Evolutionary conservation across 2,113 vertebrate genomes (phyloP).

Genomic region (Vireo altiloquus): DNA sequence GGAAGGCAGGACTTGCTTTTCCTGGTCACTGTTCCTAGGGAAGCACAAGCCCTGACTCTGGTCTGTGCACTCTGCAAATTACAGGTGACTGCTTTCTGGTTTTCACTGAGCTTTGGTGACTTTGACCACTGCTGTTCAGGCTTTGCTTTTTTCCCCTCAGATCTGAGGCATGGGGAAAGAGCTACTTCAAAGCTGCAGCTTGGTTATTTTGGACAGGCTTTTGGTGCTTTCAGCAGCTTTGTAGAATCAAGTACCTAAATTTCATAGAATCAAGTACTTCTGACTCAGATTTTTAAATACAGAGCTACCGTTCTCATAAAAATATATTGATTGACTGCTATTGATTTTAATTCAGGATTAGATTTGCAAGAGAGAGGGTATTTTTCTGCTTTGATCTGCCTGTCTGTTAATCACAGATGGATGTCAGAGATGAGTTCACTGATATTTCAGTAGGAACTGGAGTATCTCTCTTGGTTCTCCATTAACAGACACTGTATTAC

Average conservation of each 20-base stretch:
- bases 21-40: not conserved
- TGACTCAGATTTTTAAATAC: not conserved
- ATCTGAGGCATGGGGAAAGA: not conserved
- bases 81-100: fast-evolving
- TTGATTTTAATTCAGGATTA: not conserved
- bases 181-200: not conserved
- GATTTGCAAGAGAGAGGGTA: not conserved
- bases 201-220: not conserved
- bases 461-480: not conserved
- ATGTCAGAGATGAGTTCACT: not conserved
- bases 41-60: not conserved
- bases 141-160: not conserved
- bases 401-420: not conserved
- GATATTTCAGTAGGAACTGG: not conserved
- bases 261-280: not conserved
- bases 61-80: not conserved
- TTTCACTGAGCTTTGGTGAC: not conserved
- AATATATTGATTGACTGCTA: not conserved
- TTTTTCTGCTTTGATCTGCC: not conserved
- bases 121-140: not conserved
- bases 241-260: not conserved
- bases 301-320: not conserved
- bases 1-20: not conserved
- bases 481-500: not conserved
- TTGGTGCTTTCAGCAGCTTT: not conserved